phyloP scores from a whole-genome alignment of 30 jellyfish, hydroid and myxozoan species.

The Aurelia aurita complex sp. Pacific region DNA sequence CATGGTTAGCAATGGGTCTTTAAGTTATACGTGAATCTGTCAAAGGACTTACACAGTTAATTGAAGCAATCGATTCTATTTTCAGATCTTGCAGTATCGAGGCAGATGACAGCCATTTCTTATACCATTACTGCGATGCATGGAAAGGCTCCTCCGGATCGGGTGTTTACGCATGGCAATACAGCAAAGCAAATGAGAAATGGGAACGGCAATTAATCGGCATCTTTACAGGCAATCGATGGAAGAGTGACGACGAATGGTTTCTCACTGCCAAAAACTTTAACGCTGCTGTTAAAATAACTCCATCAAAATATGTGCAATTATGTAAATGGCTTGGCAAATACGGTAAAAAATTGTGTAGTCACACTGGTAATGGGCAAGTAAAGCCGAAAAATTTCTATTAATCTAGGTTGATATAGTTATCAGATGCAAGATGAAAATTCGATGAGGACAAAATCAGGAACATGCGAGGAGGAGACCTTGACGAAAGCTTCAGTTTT shows the following conservation, averaged over 20 bases:
- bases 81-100: conserved; percentile 94
- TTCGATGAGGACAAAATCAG: too few species aligned
- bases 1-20: too few species aligned
- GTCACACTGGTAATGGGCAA: conserved; percentile 33
- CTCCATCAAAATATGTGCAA: conserved; percentile 87
- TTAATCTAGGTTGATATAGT: not conserved
- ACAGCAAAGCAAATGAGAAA: conserved; percentile 46
- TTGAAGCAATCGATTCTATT: not conserved
- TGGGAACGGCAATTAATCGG: conserved; percentile 95
- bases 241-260: conserved; percentile 96
- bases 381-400: conserved; percentile 24
- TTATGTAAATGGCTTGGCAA: conserved; percentile 96
- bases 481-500: too few species aligned
- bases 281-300: conserved; percentile 95
- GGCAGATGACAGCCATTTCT: conserved; percentile 87
- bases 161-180: conserved; percentile 99
- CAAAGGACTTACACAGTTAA: too few species aligned
- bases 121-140: conserved; percentile 97
- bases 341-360: conserved; percentile 81
- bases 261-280: conserved; percentile 75
- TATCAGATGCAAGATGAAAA: too few species aligned
- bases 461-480: too few species aligned
- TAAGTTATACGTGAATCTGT: too few species aligned
- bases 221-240: conserved; percentile 95
- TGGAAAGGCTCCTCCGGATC: conserved; percentile 98